Evolutionary conservation across 2,888 invertebrate species (phyloP).

Genomic region (Heliconius charithonia): DNA sequence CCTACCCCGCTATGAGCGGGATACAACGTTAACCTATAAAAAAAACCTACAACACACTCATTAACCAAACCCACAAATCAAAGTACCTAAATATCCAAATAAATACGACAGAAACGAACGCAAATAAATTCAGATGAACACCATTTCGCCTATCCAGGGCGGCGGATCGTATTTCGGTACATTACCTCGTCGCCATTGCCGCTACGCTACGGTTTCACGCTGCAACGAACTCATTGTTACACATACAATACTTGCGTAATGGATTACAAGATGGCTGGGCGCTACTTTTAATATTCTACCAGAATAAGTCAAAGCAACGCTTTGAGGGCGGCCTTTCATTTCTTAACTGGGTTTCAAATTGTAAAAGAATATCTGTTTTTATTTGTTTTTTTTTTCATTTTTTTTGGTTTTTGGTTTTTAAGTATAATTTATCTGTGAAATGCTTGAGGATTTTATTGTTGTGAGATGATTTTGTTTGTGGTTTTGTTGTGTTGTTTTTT

Average conservation of each 20-base stretch:
- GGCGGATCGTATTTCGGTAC: slow-evolving; percentile 37
- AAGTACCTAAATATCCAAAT: background rate
- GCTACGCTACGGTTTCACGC: slow-evolving; percentile 34
- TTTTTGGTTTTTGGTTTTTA: background rate
- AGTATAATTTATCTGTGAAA: slow-evolving; percentile 1
- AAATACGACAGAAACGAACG: background rate
- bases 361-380: background rate
- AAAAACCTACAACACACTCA: too few species aligned
- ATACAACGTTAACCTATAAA: too few species aligned
- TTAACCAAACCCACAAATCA: background rate
- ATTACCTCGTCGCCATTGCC: slow-evolving; percentile 36
- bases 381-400: background rate
- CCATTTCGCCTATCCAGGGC: slow-evolving; percentile 29
- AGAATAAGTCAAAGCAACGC: slow-evolving; percentile 31
- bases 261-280: slow-evolving; percentile 40
- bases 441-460: background rate
- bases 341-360: slow-evolving; percentile 15
- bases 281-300: slow-evolving; percentile 40
- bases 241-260: slow-evolving; percentile 34
- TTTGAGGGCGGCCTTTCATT: slow-evolving; percentile 19
- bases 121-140: slow-evolving; percentile 21
- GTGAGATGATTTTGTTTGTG: background rate
- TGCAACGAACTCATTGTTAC: slow-evolving; percentile 39
- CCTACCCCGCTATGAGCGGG: too few species aligned
- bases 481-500: too few species aligned